Base-by-base conservation (phyloP, 2,888 invertebrate species). In the Balanococcus diminutus region DNA sequence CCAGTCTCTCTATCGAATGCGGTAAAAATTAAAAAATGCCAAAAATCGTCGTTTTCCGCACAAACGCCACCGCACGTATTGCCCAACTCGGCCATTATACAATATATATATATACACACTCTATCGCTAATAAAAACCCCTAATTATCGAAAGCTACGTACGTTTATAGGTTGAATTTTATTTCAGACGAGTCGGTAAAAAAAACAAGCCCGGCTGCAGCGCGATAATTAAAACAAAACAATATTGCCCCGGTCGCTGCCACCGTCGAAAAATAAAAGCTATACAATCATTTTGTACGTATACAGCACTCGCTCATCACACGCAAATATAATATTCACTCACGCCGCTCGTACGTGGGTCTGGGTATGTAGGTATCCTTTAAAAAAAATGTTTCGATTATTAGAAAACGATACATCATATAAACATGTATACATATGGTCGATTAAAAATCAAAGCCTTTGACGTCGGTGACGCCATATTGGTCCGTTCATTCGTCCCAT, bases 401-500 rank as follows among this genome's bases (percentile, higher is more conserved):
- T 56, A 56, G 9, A 56, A n/a, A 56, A 56, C 56, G 56, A n/a
- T 36, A 56, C 22, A 56, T n/a, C 19, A 9, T 51, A 51, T 36
- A 4, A 36, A 36, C 36, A 8, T 36, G 36, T 36, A 36, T 36
- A 36, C 8, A 56, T 22, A 67, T 67, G 67, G 67, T 67, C 67
- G 67, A 28, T 67, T 67, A 67, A 28, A 67, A 67, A 28, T 67
- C 67, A 28, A 67, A 42, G 81, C 81, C 81, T 42, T 67, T 67
- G 67, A 28, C 28, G 28, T 28, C 67, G 25, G 28, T 28, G 28
- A 67, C 75, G 84, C 11, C 42, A 31, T 28, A 32, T 51, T 83
- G 46, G 67, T 67, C 75, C 75, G 51, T 82, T 93, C 93, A 94
- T 92, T 94, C 94, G 90, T 94, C 94, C 94, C 94, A 94, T 87